Base-by-base conservation (phyloP, 2,888 invertebrate species). In the Drosophila hamatofila region DNA sequence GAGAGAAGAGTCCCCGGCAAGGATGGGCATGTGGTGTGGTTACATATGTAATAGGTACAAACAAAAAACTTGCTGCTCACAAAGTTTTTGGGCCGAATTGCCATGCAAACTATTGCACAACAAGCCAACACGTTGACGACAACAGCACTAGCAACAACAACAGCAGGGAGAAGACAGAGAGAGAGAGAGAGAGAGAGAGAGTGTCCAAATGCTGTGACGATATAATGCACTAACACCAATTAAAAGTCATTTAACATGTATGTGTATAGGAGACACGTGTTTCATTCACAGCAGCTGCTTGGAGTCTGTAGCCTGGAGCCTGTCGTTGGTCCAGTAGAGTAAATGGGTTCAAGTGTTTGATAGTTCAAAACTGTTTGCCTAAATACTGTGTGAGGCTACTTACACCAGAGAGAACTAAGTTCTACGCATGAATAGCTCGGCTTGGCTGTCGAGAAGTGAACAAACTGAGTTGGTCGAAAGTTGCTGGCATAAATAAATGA, bases 191-290 rank as follows among this genome's bases (percentile, higher is more conserved):
- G 9, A 9, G 44, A 55, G 23, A 12, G 12, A 14, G 33, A 14
- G 12, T 3, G 33, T 11, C n/a, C 52, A 59, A 59, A 56, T 59
- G 66, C 62, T 67, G 35, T 67, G 75, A 65, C 52, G 80, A 81
- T 65, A 75, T 82, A 72, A 82, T 75, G 63, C 70, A 81, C 81
- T 75, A 80, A 87, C 80, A 77, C 87, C 89, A 85, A 85, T 85
- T 85, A 89, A 89, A 89, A 89, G 81, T 83, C 84, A 87, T 89
- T 85, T 85, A 89, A 81, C 89, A 87, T 89, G 55, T 51, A 48
- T 89, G 55, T 48, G 55, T 48, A 58, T 41, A 44, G 25, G 52
- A 27, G 42, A 52, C 58, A 72, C 78, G 75, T 70, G 64, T 70
- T 48, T 18, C 62, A 9, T 33, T 44, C 41, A 44, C 37, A 42